Percentiles rank a stretch among this genome's conserved stretches.
Conservation (phyloP, 2,888 invertebrate species). For the Choreutis nemorana region DNA sequence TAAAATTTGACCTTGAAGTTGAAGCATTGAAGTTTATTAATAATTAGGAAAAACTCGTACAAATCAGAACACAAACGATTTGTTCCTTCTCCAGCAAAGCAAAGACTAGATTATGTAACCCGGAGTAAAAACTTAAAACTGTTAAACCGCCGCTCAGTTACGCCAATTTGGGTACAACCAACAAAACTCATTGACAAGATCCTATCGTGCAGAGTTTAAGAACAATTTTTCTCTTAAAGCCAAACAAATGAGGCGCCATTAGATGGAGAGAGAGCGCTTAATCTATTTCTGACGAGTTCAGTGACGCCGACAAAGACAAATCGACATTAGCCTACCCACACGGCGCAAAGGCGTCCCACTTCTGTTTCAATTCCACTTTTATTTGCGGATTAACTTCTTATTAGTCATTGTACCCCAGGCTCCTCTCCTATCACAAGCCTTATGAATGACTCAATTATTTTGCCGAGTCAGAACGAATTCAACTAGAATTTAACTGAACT, state of each 20-base stretch:
- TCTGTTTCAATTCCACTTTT: constrained; percentile 67
- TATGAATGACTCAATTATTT: constrained; percentile 65
- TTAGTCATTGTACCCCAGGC: constrained; percentile 58
- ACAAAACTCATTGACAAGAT: constrained; percentile 57
- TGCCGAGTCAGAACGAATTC: constrained; percentile 39
- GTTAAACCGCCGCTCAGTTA: constrained; percentile 36
- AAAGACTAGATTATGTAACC: too few relatives aligned
- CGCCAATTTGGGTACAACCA: constrained; percentile 52
- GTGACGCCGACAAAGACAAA: constrained; percentile 67
- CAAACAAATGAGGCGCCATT: constrained; percentile 66
- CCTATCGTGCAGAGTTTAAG: constrained; percentile 55
- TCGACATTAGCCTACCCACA: constrained; percentile 66
- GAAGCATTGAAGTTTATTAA: too few relatives aligned
- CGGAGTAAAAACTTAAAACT: constrained; percentile 33
- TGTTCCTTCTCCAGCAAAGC: too few relatives aligned
- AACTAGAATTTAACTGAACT: constrained; percentile 22
- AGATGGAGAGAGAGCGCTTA: constrained; percentile 66
- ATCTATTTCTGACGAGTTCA: constrained; percentile 68
- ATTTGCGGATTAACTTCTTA: constrained; percentile 68
- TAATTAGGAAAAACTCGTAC: too few relatives aligned
- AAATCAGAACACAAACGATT: too few relatives aligned
- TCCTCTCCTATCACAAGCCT: constrained; percentile 55
- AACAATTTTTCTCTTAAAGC: constrained; percentile 65
- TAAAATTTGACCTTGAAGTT: too few relatives aligned
- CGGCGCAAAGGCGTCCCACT: constrained; percentile 58